Conservation (phyloP, 2,888 invertebrate genomes). For the Chrysina gloriosa region DNA sequence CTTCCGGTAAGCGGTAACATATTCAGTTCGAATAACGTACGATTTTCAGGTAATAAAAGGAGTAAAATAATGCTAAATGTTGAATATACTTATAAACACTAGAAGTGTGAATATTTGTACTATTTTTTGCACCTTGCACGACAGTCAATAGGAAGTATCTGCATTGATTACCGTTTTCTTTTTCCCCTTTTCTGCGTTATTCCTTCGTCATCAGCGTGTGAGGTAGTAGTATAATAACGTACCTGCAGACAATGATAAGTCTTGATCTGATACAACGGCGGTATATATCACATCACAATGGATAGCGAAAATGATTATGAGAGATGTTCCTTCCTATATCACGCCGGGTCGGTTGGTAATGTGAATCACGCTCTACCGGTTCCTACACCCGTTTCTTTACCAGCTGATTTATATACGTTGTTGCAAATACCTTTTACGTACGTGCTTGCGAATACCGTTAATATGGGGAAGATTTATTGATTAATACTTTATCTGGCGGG, state of each 20-base stretch:
- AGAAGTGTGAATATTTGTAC: no score
- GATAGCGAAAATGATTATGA: constrained; percentile 65
- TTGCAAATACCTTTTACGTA: constrained; percentile 55
- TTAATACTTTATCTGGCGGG: constrained; percentile 26
- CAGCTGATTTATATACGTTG: constrained; percentile 61
- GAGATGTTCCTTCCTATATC: constrained; percentile 65
- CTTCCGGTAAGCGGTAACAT: constrained; percentile 43
- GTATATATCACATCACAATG: constrained; percentile 65
- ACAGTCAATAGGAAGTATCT: no score
- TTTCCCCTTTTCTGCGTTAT: constrained; percentile 27
- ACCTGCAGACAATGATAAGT: constrained; percentile 53
- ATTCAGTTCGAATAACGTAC: constrained; percentile 40
- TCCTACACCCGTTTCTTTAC: constrained; percentile 61
- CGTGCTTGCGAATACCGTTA: constrained; percentile 31
- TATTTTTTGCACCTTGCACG: no score
- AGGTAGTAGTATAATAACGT: constrained; percentile 51
- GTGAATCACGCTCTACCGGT: constrained; percentile 64
- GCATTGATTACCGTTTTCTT: constrained; percentile 1
- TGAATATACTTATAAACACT: constrained; percentile 18
- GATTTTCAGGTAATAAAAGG: constrained; percentile 36
- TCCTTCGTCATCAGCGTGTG: constrained; percentile 42
- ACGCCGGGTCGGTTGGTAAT: constrained; percentile 61
- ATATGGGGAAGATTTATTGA: constrained; percentile 35
- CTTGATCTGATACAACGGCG: constrained; percentile 50
- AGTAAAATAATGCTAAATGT: constrained; percentile 42